Evolutionary conservation across 1,140 invertebrate genomes (phyloP).

Genomic region (Psix sp.): DNA sequence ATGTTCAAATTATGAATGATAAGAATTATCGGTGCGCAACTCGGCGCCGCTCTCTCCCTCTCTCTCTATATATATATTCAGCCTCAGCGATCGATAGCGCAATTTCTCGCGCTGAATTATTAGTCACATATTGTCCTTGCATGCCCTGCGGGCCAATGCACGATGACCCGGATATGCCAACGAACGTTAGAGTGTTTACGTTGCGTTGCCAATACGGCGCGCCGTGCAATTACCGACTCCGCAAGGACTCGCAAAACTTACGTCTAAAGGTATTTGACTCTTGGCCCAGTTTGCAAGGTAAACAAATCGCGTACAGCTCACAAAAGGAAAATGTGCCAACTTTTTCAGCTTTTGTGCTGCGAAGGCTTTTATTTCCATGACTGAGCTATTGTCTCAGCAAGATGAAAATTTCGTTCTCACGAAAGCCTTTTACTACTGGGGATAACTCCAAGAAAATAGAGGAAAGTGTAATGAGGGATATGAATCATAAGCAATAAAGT

Average conservation of each 20-base stretch:
- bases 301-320: constrained; percentile 11
- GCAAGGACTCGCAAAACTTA: too few relatives aligned
- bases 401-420: too few relatives aligned
- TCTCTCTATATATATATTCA: too few relatives aligned
- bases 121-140: constrained; percentile 42
- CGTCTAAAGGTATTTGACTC: constrained; percentile 36
- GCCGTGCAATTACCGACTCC: constrained; percentile 41
- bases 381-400: background rate
- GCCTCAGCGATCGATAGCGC: constrained; percentile 33
- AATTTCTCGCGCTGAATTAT: constrained; percentile 48
- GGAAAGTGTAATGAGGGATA: too few relatives aligned
- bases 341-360: too few relatives aligned
- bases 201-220: constrained; percentile 29
- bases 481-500: too few relatives aligned
- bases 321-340: constrained; percentile 26
- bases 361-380: too few relatives aligned
- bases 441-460: too few relatives aligned
- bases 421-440: too few relatives aligned
- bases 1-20: constrained; percentile 14
- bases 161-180: constrained; percentile 49
- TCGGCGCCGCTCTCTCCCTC: too few relatives aligned
- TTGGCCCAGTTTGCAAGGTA: constrained; percentile 34
- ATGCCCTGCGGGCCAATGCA: constrained; percentile 9
- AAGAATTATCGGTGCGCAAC: constrained; percentile 21
- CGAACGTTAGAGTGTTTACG: constrained; percentile 32